A percentile compares a stretch with the other conserved stretches of the same genome.
phyloP scores from a whole-genome alignment of 2,888 invertebrate species.

The Parascotia fuliginaria region DNA sequence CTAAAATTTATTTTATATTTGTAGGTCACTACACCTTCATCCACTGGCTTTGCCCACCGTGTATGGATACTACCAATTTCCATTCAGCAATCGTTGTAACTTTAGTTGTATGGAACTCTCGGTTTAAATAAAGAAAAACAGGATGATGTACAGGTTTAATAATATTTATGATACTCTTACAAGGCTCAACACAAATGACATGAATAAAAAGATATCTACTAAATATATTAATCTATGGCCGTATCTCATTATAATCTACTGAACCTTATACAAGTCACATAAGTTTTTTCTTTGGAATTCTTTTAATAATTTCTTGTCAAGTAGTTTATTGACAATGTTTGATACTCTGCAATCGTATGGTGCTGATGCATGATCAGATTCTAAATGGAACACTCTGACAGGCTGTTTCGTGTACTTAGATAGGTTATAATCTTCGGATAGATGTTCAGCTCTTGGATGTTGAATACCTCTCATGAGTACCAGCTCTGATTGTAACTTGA shows the following conservation, averaged over 20 bases:
- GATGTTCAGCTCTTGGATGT: constrained; percentile 32
- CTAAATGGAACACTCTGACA: constrained; percentile 49
- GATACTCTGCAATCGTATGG: constrained; percentile 52
- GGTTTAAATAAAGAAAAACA: too few species aligned
- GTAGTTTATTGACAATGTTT: constrained; percentile 55
- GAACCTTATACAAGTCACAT: constrained; percentile 45
- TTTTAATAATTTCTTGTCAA: constrained; percentile 45
- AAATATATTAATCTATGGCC: constrained; percentile 23
- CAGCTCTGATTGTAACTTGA: constrained; percentile 56
- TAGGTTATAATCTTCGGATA: constrained; percentile 56
- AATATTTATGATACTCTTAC: too few species aligned
- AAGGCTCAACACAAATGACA: too few species aligned
- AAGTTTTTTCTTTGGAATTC: constrained; percentile 50
- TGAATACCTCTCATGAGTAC: constrained; percentile 54
- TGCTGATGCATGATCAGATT: constrained; percentile 47
- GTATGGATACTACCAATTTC: too few species aligned
- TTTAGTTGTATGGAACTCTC: too few species aligned
- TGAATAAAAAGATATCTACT: too few species aligned
- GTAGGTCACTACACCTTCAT: too few species aligned
- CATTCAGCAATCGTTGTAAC: too few species aligned
- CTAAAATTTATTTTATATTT: too few species aligned
- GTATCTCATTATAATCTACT: constrained; percentile 23
- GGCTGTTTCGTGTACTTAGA: constrained; percentile 54
- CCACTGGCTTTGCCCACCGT: too few species aligned
- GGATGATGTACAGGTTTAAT: too few species aligned